Percentiles rank a stretch among this genome's conserved stretches.
These are phyloP conservation scores for Laupala kohalensis DNA, from an alignment of 1,140 invertebrate species.

Conservation along the genomic window DNA sequence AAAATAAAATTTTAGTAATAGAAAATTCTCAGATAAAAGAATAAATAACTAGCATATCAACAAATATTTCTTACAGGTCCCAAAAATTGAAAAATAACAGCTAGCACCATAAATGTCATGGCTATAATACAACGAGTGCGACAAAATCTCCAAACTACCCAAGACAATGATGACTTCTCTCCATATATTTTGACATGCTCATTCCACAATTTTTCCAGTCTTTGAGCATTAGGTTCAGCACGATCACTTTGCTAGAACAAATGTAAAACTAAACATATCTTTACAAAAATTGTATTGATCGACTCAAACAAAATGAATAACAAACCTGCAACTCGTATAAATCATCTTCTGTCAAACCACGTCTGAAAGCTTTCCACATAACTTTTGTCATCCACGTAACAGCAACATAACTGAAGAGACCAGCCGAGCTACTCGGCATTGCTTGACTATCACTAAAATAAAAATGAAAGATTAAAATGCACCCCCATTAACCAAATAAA, in stretches of 20 bases:
- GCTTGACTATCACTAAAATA: slow-evolving; percentile 5
- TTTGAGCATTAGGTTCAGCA: slow-evolving; percentile 17
- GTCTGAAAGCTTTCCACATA: slow-evolving; percentile 19
- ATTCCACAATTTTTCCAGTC: slow-evolving; percentile 18
- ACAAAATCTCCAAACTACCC: slow-evolving; percentile 19
- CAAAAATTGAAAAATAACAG: slow-evolving; percentile 20
- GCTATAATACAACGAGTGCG: slow-evolving; percentile 18
- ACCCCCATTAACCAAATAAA: no score
- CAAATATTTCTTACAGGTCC: slow-evolving; percentile 18
- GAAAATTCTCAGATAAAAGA: background rate
- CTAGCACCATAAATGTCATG: slow-evolving; percentile 18
- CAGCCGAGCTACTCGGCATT: slow-evolving; percentile 17
- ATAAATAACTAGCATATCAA: background rate
- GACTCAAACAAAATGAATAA: background rate
- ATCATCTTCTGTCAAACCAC: slow-evolving; percentile 17
- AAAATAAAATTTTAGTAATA: background rate
- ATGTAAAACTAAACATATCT: background rate
- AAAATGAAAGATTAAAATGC: slow-evolving; percentile 25
- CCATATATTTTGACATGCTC: slow-evolving; percentile 10
- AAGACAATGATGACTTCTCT: slow-evolving; percentile 8
- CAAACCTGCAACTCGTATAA: slow-evolving; percentile 18
- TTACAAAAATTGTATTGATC: background rate
- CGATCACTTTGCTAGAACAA: slow-evolving; percentile 16
- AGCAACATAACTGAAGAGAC: slow-evolving; percentile 17
- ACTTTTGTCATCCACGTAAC: slow-evolving; percentile 18